Base-by-base conservation (phyloP, 1,140 invertebrate genomes). In the Dendrolimus kikuchii region DNA sequence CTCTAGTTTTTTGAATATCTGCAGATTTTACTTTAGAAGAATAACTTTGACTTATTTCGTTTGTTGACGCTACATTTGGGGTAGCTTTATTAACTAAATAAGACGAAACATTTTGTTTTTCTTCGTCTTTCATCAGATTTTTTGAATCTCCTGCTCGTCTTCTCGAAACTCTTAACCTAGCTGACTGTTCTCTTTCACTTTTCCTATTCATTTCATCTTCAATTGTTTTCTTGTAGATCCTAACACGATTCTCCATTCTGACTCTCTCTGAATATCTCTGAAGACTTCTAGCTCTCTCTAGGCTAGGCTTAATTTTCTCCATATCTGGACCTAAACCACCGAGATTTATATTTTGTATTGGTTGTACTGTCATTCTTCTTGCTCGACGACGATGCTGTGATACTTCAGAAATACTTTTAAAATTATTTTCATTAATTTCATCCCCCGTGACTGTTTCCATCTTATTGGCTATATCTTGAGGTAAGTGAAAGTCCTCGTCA, bases 181-280 rank as follows among this genome's bases (percentile, higher is more conserved):
- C 49, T 38, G 69, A 69, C 8, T 46, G 8, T 23, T 74, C 62
- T 48, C 57, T 70, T 51, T 71, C 64, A n/a, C 41, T 5, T 51
- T 66, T 72, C 50, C 69, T 76, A 49, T 78, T 61, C 8, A 55
- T 70, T 41, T 82, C 74, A 38, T 55, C 59, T 60, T 80, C 62
- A 10, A 74, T 49, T 3, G 64, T 62, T 50, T 77, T 78, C 62
- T 84, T 84, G 46, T 86, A 86, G 57, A 86, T 80, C 61, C 64
- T 78, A 5, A 86, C 49, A 40, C 79, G 58, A 57, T 86, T 86
- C 60, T 78, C 81, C 75, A 82, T 82, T 66, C 82, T 73, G 3
- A 86, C 77, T 57, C 76, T 81, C 63, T 86, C 83, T 2, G 83
- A 86, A 70, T 86, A 86, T 51, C 83, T 72, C 64, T 86, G 81